Evolutionary conservation across 2,113 vertebrate genomes (phyloP).

Genomic region (Anas platyrhynchos): DNA sequence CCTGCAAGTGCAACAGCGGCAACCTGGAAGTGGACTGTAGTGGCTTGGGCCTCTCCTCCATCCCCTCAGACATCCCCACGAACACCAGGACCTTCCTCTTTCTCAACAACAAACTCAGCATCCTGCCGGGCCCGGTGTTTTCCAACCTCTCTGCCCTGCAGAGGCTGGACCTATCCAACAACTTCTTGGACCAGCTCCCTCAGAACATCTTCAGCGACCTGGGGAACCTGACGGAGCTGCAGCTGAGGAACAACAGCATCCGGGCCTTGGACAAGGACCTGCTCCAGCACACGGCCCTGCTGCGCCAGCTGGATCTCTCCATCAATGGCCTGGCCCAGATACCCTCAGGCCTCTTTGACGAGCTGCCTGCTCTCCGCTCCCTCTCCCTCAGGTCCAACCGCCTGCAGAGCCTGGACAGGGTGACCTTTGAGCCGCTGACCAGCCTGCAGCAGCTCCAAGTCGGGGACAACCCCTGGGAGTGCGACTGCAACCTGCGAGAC

Average conservation of each 20-base stretch:
- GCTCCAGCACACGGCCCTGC: slow-evolving; percentile 82
- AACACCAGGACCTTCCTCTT: slow-evolving; percentile 90
- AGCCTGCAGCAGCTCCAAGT: slow-evolving; percentile 92
- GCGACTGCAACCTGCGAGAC: slow-evolving; percentile 95
- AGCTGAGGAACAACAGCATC: slow-evolving; percentile 95
- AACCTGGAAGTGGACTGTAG: slow-evolving; percentile 90
- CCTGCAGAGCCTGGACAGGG: slow-evolving; percentile 91
- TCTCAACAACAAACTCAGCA: slow-evolving; percentile 92
- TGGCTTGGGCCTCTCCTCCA: slow-evolving; percentile 85
- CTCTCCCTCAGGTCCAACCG: slow-evolving; percentile 92
- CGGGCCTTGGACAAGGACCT: slow-evolving; percentile 90
- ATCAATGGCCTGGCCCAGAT: slow-evolving; percentile 91
- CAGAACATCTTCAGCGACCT: slow-evolving; percentile 87
- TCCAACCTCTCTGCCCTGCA: slow-evolving; percentile 91
- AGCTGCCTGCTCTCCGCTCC: slow-evolving; percentile 87
- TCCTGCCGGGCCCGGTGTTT: slow-evolving; percentile 85
- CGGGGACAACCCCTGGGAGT: slow-evolving; percentile 97
- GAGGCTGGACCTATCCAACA: slow-evolving; percentile 95
- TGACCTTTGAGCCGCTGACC: slow-evolving; percentile 91
- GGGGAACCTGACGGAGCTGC: slow-evolving; percentile 90
- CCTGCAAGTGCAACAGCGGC: slow-evolving; percentile 88
- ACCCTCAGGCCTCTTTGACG: slow-evolving; percentile 89
- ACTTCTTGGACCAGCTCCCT: slow-evolving; percentile 95
- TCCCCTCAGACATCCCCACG: slow-evolving; percentile 87
- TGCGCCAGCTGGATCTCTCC: slow-evolving; percentile 92